Conservation (phyloP, 2,797 vertebrate species). For the Agapornis canus region DNA sequence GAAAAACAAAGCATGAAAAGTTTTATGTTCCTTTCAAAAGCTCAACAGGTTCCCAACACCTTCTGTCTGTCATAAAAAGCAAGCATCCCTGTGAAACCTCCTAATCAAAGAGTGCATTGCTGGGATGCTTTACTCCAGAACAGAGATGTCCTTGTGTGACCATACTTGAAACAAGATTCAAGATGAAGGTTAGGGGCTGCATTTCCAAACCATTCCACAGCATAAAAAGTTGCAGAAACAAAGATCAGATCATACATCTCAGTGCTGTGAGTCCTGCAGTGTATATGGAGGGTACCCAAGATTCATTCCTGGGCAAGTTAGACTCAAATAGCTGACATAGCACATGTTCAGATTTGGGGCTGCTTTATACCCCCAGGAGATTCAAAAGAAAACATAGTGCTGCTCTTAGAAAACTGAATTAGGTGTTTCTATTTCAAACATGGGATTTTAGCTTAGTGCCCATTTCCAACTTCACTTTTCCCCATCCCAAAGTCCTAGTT, state of each 20-base stretch:
- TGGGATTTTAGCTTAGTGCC: not conserved
- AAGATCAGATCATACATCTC: not conserved
- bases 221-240: not conserved
- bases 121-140: not conserved
- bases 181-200: not conserved
- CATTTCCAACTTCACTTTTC: not conserved
- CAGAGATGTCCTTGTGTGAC: not conserved
- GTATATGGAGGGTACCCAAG: too few species aligned
- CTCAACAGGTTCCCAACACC: accelerated
- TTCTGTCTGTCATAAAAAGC: accelerated
- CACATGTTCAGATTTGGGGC: not conserved
- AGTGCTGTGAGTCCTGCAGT: not conserved
- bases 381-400: not conserved
- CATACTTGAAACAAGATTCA: not conserved
- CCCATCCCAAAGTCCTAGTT: not conserved
- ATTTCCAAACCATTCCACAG: not conserved
- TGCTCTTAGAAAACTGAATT: not conserved
- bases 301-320: not conserved
- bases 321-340: not conserved
- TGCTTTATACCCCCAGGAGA: not conserved
- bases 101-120: not conserved
- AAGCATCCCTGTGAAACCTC: not conserved
- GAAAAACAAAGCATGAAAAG: not conserved
- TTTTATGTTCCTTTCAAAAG: not conserved
- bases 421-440: not conserved